Evolutionary conservation across 2,888 invertebrate species (phyloP), one percentile per base, ranked within the genome.

Genomic region (Epinotia demarniana): DNA sequence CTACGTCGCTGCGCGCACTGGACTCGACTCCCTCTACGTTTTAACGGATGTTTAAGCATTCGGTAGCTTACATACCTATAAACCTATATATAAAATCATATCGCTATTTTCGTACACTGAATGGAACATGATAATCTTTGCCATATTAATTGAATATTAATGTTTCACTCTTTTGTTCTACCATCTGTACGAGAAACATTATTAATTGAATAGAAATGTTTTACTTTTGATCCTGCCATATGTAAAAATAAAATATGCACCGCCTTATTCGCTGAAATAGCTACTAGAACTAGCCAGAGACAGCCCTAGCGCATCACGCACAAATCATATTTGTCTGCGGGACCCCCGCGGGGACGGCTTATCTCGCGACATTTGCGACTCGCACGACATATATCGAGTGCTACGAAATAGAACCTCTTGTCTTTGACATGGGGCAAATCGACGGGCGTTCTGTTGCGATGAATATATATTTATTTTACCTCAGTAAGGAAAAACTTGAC

Each of bases 291-390:
- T 49, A 64, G 19, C 43, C 9, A 3, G 16, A 8, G 69, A 46
- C 74, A 74, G 46, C 74, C 64, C 69, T 70, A 63, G 33, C 27
- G 61, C 49, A 39, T 23, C 82, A 82, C 79, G 78, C 80, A 82
- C 81, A 79, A 78, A 79, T 82, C 79, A 82, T 79, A 81, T 79
- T 77, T 62, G 77, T 79, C 62, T 33, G 46, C n/a, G 73, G 73
- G 62, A 12, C 43, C 71, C 70, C 72, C 78, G 77, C 72, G 19
- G 23, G 70, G 75, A 70, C 78, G 76, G 68, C 72, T 77, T 79
- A 69, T 64, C 62, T 60, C 72, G 60, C 49, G 39, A 60, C 64
- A 66, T 66, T 75, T 49, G 53, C 60, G 69, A 61, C 61, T 12
- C 68, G 39, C 43, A 53, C 62, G 71, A 69, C 69, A 74, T 64